Base-by-base conservation (phyloP, 1,140 invertebrate species). In the Rhagoletis zephyria region DNA sequence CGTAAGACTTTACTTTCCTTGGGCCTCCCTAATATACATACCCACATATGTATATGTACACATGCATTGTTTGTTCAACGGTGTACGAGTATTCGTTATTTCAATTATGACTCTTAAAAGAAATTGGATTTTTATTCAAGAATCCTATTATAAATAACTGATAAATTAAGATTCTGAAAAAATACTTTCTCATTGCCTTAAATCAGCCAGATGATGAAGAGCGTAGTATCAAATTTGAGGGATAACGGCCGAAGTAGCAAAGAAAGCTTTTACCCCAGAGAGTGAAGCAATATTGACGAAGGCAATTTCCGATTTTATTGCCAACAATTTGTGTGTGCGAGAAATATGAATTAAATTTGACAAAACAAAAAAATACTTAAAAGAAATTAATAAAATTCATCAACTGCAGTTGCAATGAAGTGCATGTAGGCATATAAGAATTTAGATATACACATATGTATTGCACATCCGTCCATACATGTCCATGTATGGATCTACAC, bases 301-400 rank as follows among this genome's bases (percentile, higher is more conserved):
- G 45, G 70, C 70, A 74, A 74, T 74, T 74, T 48, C 42, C 48
- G 16, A 56, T 56, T 56, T 56, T 81, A 56, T 59, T 81, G 12
- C 74, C 51, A 81, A 16, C 19, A 59, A 56, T 81, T 81, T 56
- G 51, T 81, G 14, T 19, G 42, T 48, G 74, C 67, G 67, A 42
- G 67, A 74, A 81, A 48, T 81, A 81, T 56, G 74, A 81, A 56
- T 81, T 81, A 81, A 81, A 81, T 81, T 81, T 19, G 19, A 9
- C 6, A 63, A 14, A 74, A 30, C 0, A 51, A 56, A 30, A 81
- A 10, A 81, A 1, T 7, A 1, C 30, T 30, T 30, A 30, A 30
- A 30, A 1, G 30, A 30, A 81, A 48, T 59, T 7, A n/a, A 56
- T 19, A 16, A 5, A 77, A 77, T 56, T 9, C 45, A 77, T 77